These are phyloP conservation scores for Mamestra brassicae DNA, from an alignment of 2,888 invertebrate species.

Conservation along the genomic window DNA sequence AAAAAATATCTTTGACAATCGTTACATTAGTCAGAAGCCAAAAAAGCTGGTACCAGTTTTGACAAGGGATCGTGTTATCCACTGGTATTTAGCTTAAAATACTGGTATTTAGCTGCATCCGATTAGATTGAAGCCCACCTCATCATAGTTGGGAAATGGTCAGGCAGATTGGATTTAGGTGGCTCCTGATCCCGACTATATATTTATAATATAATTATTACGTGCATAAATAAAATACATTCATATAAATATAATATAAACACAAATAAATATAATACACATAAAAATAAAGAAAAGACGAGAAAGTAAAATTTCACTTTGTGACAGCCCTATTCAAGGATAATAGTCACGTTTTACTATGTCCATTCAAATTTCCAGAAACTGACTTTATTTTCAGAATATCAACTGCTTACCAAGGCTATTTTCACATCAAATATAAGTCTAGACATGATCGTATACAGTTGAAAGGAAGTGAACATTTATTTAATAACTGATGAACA, in stretches of 20 bases:
- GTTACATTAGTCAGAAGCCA: background rate
- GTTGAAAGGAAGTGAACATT: background rate
- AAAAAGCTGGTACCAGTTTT: background rate
- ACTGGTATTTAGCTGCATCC: background rate
- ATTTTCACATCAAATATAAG: slow-evolving; percentile 19
- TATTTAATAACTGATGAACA: background rate
- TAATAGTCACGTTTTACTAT: slow-evolving; percentile 38
- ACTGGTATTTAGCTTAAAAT: background rate
- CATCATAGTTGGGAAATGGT: background rate
- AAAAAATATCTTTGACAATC: background rate
- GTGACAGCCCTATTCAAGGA: slow-evolving; percentile 52
- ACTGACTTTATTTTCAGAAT: slow-evolving; percentile 43
- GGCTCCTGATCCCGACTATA: too few relatives aligned
- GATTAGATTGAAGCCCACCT: too few relatives aligned
- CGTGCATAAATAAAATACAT: background rate
- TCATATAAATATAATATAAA: too few relatives aligned
- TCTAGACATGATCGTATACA: background rate
- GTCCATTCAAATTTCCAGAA: slow-evolving; percentile 40
- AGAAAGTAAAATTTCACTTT: slow-evolving; percentile 6
- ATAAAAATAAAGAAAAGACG: background rate
- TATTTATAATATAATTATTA: too few relatives aligned
- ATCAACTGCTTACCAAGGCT: slow-evolving; percentile 20
- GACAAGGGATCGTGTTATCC: background rate
- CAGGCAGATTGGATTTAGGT: background rate
- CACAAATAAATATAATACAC: background rate